Percentiles rank a stretch among this genome's conserved stretches.
These are phyloP conservation scores for Heptranchias perlo DNA, from an alignment of 2,113 vertebrate species.

Conservation along the genomic window DNA sequence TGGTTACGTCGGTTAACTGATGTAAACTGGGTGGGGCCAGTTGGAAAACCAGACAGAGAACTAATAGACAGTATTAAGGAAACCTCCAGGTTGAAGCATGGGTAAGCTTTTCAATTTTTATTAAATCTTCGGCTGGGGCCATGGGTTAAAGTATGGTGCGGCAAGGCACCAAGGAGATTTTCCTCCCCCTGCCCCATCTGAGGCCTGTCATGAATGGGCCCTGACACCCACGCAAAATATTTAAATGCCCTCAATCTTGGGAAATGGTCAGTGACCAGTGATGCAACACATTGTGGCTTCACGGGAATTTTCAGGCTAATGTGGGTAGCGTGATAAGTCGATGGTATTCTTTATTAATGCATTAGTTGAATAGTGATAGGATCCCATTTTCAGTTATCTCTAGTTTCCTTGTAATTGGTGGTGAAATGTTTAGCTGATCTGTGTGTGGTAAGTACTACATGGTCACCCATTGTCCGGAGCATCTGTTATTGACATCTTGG, in stretches of 20 bases:
- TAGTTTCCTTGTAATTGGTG: neutral
- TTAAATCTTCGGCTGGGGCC: neutral
- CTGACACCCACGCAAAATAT: neutral
- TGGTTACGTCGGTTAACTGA: neutral
- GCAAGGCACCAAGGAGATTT: neutral
- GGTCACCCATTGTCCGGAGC: neutral
- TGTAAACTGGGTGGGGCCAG: neutral
- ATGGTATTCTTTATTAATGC: neutral
- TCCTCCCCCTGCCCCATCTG: neutral
- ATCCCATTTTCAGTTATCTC: neutral
- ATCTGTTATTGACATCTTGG: conserved; percentile 14
- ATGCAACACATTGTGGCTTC: neutral
- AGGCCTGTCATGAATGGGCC: neutral
- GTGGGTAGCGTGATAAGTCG: neutral
- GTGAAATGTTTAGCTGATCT: neutral
- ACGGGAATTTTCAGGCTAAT: neutral
- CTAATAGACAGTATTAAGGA: neutral
- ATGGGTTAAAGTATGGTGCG: neutral
- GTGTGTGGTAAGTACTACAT: neutral
- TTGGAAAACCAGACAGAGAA: neutral
- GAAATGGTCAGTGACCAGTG: neutral
- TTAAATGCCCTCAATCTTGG: neutral
- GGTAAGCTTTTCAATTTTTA: neutral
- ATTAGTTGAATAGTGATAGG: neutral
- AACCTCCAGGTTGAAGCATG: neutral